Evolutionary conservation across 1,140 invertebrate species (phyloP).

Genomic region (Zophobas atratus): DNA sequence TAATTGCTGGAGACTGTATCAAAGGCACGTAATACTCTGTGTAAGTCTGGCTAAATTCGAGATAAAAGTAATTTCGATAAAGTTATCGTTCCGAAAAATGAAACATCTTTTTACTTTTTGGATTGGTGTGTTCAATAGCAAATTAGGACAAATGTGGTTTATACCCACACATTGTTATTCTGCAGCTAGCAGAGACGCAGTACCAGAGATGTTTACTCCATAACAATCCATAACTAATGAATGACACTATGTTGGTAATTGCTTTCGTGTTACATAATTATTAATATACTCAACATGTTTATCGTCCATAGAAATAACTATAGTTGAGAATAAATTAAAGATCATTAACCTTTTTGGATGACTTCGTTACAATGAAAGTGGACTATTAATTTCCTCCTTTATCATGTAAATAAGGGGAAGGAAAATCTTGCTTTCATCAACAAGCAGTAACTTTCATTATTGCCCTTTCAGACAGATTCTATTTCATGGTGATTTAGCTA

Average conservation of each 20-base stretch:
- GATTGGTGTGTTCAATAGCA: constrained; percentile 4
- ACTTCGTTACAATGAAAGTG: constrained; percentile 46
- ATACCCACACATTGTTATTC: constrained; percentile 5
- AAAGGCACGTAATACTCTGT: too few relatives aligned
- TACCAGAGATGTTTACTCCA: constrained; percentile 10
- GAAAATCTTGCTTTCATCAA: constrained; percentile 42
- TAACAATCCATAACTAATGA: background rate
- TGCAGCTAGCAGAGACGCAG: constrained; percentile 6
- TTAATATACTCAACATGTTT: constrained; percentile 25
- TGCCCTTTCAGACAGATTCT: constrained; percentile 33
- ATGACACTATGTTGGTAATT: constrained; percentile 9
- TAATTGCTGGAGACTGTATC: too few relatives aligned
- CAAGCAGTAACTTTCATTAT: constrained; percentile 39
- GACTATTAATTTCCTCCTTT: constrained; percentile 46
- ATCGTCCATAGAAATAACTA: constrained; percentile 14
- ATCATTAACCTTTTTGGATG: constrained; percentile 45
- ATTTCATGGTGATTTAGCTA: constrained; percentile 20
- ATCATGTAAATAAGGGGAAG: constrained; percentile 45
- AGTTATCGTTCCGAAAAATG: too few relatives aligned
- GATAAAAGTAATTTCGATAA: too few relatives aligned
- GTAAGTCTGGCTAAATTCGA: too few relatives aligned
- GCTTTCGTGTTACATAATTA: constrained; percentile 8
- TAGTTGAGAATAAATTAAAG: constrained; percentile 43
- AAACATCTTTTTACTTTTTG: background rate
- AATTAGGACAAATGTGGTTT: background rate